These are phyloP conservation scores for Aphis gossypii DNA, from an alignment of 1,140 invertebrate species.

Conservation along the genomic window DNA sequence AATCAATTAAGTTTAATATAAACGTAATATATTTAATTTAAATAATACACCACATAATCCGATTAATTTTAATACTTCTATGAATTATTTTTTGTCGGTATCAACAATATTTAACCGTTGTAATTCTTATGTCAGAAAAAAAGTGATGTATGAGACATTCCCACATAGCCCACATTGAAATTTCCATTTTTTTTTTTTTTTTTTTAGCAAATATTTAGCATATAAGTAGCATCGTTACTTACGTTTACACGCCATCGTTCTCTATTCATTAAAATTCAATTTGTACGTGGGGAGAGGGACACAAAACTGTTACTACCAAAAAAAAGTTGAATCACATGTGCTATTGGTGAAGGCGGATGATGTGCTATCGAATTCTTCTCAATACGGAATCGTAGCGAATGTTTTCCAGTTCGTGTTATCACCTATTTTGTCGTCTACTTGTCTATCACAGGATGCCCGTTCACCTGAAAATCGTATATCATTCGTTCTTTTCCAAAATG, in stretches of 20 bases:
- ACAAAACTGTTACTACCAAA: background rate
- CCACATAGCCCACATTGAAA: background rate
- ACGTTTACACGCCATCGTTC: background rate
- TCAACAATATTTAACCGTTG: rapidly evolving
- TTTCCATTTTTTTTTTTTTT: background rate
- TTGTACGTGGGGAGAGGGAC: background rate
- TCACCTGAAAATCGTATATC: background rate
- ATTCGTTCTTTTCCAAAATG: no score
- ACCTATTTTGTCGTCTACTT: background rate
- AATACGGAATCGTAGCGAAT: no score
- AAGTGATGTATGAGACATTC: background rate
- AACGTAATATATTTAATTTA: background rate
- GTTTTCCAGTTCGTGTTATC: background rate
- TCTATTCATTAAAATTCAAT: background rate
- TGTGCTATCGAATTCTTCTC: background rate
- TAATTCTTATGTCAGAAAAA: background rate
- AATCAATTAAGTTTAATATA: background rate
- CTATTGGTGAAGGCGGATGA: background rate
- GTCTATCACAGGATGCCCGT: no score
- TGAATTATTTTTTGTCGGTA: background rate
- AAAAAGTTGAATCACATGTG: background rate
- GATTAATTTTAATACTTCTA: background rate
- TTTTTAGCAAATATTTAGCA: background rate
- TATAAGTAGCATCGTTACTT: background rate
- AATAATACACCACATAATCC: background rate